Evolutionary conservation across 2,797 vertebrate genomes (phyloP).

Genomic region (Pygocentrus nattereri): DNA sequence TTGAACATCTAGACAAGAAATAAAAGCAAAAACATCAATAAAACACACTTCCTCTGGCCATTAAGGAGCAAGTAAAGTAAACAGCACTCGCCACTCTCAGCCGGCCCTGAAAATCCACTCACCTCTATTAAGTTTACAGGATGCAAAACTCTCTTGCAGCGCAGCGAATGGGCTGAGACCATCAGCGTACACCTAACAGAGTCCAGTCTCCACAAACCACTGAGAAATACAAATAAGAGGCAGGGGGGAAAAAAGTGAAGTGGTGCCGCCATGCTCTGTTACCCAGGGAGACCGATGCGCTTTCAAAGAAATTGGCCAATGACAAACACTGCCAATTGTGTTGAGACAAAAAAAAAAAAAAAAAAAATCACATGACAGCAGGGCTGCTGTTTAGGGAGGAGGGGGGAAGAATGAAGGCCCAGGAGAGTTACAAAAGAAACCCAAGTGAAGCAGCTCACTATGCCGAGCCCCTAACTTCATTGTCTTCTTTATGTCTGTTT

Average conservation of each 20-base stretch:
- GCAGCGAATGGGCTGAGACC: conserved; percentile 1
- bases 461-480: conserved; percentile 44
- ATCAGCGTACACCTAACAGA: not conserved
- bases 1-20: not conserved
- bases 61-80: not conserved
- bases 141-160: not conserved
- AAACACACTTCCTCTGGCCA: conserved; percentile 6
- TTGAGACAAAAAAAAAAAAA: conserved; percentile 70
- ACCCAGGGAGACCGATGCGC: conserved; percentile 82
- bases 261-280: conserved; percentile 81
- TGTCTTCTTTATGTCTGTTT: conserved; percentile 33
- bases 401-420: conserved; percentile 43
- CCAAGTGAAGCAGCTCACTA: conserved; percentile 45
- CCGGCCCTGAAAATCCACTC: not conserved
- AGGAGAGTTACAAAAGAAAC: conserved; percentile 49
- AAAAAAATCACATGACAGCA: conserved; percentile 82
- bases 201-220: conserved; percentile 11
- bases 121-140: conserved; percentile 10
- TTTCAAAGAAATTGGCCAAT: conserved; percentile 83
- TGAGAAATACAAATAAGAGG: conserved; percentile 42
- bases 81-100: not conserved
- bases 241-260: conserved; percentile 72
- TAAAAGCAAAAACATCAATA: not conserved
- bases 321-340: conserved; percentile 80
- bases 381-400: conserved; percentile 69